Percentiles rank a stretch among this genome's conserved stretches.
phyloP scores from a whole-genome alignment of 2,113 vertebrate genomes.

The Suricata suricatta region DNA sequence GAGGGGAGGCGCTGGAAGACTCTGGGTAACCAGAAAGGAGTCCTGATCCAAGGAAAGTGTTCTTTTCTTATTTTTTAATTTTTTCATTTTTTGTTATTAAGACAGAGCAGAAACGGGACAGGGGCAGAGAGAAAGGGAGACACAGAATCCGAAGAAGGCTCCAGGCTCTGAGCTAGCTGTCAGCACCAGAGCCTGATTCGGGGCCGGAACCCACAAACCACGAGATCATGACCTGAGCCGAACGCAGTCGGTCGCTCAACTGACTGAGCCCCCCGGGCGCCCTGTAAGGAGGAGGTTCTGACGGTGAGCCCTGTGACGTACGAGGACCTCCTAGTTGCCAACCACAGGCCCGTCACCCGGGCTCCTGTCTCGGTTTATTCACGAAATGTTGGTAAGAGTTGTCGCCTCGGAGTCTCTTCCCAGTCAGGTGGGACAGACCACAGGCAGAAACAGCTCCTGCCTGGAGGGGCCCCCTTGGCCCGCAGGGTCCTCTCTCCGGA shows the following conservation, averaged over 20 bases:
- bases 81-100: no score
- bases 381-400: neutral
- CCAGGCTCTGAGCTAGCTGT: no score
- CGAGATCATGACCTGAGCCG: no score
- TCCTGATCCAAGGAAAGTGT: neutral
- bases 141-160: no score
- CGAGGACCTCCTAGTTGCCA: neutral
- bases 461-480: neutral
- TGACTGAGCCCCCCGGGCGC: no score
- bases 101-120: no score
- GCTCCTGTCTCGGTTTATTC: neutral
- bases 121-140: no score
- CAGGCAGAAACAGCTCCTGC: neutral
- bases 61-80: no score
- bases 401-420: neutral
- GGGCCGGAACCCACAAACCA: no score
- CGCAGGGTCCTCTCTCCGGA: neutral
- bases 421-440: neutral
- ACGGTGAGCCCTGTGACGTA: neutral
- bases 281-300: neutral
- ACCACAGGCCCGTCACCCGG: neutral
- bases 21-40: no score
- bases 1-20: fast-evolving
- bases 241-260: no score
- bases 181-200: no score